Percentiles rank a stretch among this genome's conserved stretches.
phyloP scores from a whole-genome alignment of 2,797 vertebrate species.

The Sebastes oblongus region DNA sequence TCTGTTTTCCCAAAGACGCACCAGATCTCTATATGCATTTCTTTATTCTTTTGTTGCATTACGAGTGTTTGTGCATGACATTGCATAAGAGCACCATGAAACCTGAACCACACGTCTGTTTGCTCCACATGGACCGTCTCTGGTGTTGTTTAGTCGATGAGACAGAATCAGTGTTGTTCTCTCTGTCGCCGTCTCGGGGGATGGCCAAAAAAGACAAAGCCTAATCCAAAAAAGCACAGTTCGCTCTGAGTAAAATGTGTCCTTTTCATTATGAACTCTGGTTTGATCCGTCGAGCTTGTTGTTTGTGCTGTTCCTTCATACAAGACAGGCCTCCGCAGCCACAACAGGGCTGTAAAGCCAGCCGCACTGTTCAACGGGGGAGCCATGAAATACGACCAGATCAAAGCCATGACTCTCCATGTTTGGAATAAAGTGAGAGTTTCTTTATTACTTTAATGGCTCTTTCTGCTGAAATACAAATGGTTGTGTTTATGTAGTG shows the following conservation, averaged over 20 bases:
- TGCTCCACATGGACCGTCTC: slow-evolving; percentile 7
- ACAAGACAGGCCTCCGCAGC: slow-evolving; percentile 23
- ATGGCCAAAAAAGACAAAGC: slow-evolving; percentile 38
- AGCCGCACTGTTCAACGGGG: slow-evolving; percentile 43
- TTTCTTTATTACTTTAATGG: slow-evolving; percentile 40
- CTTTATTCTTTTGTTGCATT: slow-evolving; percentile 10
- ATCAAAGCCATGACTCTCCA: slow-evolving; percentile 50
- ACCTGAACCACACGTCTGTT: slow-evolving; percentile 36
- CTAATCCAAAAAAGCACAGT: slow-evolving; percentile 6
- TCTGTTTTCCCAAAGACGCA: background rate
- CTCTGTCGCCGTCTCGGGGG: slow-evolving; percentile 27
- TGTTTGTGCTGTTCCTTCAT: slow-evolving; percentile 45
- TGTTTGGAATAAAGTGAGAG: slow-evolving; percentile 38
- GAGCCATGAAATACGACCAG: slow-evolving; percentile 41
- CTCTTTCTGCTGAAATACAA: slow-evolving; percentile 37
- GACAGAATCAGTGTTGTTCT: slow-evolving; percentile 34
- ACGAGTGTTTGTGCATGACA: slow-evolving; percentile 10
- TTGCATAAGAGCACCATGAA: slow-evolving; percentile 34
- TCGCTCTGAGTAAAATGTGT: background rate
- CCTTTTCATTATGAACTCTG: slow-evolving; percentile 39
- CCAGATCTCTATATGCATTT: slow-evolving; percentile 4
- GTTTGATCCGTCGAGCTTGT: slow-evolving; percentile 50
- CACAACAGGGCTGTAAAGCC: slow-evolving; percentile 45
- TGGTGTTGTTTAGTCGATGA: slow-evolving; percentile 21
- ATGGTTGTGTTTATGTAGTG: slow-evolving; percentile 43